Base-by-base conservation (phyloP, 2,113 vertebrate genomes). In the Uria lomvia region DNA sequence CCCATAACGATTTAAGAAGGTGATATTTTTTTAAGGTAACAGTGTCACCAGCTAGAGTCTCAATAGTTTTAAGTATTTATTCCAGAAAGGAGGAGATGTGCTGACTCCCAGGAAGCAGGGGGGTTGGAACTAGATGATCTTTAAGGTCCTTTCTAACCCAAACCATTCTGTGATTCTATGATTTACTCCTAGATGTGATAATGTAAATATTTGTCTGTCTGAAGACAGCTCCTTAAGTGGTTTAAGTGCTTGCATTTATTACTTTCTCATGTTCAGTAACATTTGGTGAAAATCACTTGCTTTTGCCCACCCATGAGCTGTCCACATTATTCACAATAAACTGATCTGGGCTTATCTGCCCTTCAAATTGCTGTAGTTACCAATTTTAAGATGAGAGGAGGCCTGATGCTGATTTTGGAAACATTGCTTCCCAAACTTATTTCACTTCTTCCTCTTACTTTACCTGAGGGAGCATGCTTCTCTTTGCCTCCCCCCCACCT, bases 1-100 rank as follows among this genome's bases (percentile, higher is more conserved):
- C 29, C 10, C 7, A 0, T 60, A 59, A 12, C 0, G 0, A 18
- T 68, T 65, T 70, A 47, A 79, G 34, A 53, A 53, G 16, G 1
- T 45, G 15, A 1, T 38, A 2, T 9, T 38, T 89, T 88, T 88
- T 56, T 15, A 40, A 72, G 42, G 40, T 86, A 58, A 9, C 8
- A 8, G 11, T n/a, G 8, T 78, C 18, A 43, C 9, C 2, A 65
- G 24, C 20, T 67, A 9, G 22, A 52, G 4, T 43, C 43, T 77
- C 9, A 9, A 1, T 34, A 29, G 8, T 40, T 40, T 42, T 16
- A 17, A 72, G 15, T 32, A 12, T 67, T 87, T 78, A 36, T 88
- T 92, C 42, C 23, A 30, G 63, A 58, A 65, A 83, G 27, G 36
- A 72, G 68, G 23, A 59, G 8, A 12, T 36, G 15, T 29, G 19